These are phyloP conservation scores for Danaus melanippus DNA, from an alignment of 1,140 invertebrate genomes.

Conservation along the genomic window DNA sequence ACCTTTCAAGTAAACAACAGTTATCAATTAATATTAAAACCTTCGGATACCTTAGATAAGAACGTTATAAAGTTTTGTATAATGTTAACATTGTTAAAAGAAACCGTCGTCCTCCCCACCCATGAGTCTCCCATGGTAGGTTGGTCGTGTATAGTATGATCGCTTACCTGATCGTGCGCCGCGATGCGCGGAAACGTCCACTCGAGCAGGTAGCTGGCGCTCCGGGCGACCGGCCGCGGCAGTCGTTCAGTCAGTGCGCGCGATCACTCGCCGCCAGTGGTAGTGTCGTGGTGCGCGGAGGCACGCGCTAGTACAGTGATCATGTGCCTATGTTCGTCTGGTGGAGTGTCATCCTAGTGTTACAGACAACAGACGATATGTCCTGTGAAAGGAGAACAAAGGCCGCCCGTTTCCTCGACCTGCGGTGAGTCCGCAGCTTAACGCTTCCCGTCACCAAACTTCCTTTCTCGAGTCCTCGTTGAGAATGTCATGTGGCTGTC, in stretches of 20 bases:
- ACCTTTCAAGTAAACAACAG: too few species aligned
- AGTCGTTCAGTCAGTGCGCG: slow-evolving; percentile 47
- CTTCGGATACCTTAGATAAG: too few species aligned
- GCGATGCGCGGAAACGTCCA: slow-evolving; percentile 56
- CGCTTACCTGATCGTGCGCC: slow-evolving; percentile 57
- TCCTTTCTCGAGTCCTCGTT: slow-evolving; percentile 63
- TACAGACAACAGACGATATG: slow-evolving; percentile 50
- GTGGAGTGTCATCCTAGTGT: slow-evolving; percentile 57
- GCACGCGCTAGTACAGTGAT: slow-evolving; percentile 45
- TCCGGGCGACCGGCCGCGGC: slow-evolving; percentile 28
- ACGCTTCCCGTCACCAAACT: slow-evolving; percentile 46
- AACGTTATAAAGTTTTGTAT: too few species aligned
- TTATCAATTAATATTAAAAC: too few species aligned
- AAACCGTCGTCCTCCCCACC: too few species aligned
- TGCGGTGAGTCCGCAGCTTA: slow-evolving; percentile 62
- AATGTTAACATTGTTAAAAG: too few species aligned
- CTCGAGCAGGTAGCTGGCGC: slow-evolving; percentile 48
- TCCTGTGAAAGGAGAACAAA: slow-evolving; percentile 68
- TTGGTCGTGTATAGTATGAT: slow-evolving; percentile 21
- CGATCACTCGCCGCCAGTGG: slow-evolving; percentile 63
- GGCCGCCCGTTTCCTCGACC: slow-evolving; percentile 62
- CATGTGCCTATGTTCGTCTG: slow-evolving; percentile 50
- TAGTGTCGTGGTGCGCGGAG: slow-evolving; percentile 61
- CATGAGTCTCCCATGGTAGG: slow-evolving; percentile 17
- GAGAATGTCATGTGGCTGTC: slow-evolving; percentile 51